Evolutionary conservation across 2,113 vertebrate genomes (phyloP).

Genomic region (Nerophis ophidion): DNA sequence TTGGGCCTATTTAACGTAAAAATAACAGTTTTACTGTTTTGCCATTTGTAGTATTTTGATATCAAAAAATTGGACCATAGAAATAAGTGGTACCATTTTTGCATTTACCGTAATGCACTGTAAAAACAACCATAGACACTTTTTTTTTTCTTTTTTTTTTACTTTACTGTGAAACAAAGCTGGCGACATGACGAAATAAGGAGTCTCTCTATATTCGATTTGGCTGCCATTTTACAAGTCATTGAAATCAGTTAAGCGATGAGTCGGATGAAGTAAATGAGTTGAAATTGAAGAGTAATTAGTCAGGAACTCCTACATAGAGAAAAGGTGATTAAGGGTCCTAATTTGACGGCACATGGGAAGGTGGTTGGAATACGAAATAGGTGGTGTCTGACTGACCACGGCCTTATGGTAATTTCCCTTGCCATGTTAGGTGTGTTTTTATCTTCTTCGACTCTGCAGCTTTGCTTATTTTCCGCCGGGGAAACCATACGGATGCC

Average conservation of each 20-base stretch:
- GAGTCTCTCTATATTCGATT: too few relatives aligned
- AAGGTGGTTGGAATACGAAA: conserved; percentile 14
- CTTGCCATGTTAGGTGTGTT: neutral
- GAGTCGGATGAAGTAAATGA: conserved; percentile 46
- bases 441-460: conserved; percentile 63
- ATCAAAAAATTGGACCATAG: too few relatives aligned
- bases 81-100: too few relatives aligned
- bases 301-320: conserved; percentile 34
- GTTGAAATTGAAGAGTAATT: conserved; percentile 47
- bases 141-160: too few relatives aligned
- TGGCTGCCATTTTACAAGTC: too few relatives aligned
- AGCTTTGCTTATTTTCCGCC: conserved; percentile 53
- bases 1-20: too few relatives aligned
- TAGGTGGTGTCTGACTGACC: conserved; percentile 3
- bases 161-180: too few relatives aligned
- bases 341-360: conserved; percentile 35
- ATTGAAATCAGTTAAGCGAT: conserved; percentile 28
- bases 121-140: too few relatives aligned
- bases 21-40: too few relatives aligned
- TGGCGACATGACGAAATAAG: too few relatives aligned
- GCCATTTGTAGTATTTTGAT: too few relatives aligned
- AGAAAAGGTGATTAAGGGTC: conserved; percentile 49
- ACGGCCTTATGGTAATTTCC: neutral
- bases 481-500: conserved; percentile 38
- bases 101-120: too few relatives aligned